Conservation (phyloP, 2,113 vertebrate genomes). For the Albula goreensis region DNA sequence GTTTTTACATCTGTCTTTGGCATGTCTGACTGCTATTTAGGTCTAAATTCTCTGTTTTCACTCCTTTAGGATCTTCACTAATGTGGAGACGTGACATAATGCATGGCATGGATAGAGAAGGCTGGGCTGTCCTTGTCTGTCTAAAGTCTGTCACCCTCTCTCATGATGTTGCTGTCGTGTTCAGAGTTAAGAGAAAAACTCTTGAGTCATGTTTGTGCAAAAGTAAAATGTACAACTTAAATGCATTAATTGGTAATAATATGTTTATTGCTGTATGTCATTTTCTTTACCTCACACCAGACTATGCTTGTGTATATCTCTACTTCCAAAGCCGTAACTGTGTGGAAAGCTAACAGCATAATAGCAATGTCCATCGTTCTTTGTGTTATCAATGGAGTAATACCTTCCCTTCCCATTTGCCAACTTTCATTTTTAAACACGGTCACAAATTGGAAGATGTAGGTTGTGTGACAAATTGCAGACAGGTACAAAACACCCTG, state of each 20-base stretch:
- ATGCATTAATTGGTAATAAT: background rate
- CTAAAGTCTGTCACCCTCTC: background rate
- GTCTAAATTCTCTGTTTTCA: background rate
- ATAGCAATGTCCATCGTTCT: background rate
- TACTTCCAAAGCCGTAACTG: background rate
- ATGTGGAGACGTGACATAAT: background rate
- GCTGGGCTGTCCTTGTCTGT: background rate
- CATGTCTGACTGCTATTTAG: slow-evolving; percentile 20
- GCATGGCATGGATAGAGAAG: background rate
- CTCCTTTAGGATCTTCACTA: slow-evolving; percentile 12
- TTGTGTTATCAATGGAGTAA: background rate
- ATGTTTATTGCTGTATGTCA: background rate
- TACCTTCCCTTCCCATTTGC: background rate
- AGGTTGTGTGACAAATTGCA: background rate
- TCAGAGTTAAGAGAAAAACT: no score
- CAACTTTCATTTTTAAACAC: background rate
- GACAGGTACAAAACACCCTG: background rate
- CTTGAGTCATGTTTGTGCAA: background rate
- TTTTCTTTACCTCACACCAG: background rate
- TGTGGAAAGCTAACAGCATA: background rate
- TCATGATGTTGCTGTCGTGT: background rate
- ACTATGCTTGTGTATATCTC: background rate
- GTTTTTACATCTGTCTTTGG: slow-evolving; percentile 36
- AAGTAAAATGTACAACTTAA: background rate
- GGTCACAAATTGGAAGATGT: background rate